A percentile compares a stretch with the other conserved stretches of the same genome.
These are phyloP conservation scores for Rachycentron canadum DNA, from an alignment of 2,797 vertebrate genomes.

Conservation along the genomic window DNA sequence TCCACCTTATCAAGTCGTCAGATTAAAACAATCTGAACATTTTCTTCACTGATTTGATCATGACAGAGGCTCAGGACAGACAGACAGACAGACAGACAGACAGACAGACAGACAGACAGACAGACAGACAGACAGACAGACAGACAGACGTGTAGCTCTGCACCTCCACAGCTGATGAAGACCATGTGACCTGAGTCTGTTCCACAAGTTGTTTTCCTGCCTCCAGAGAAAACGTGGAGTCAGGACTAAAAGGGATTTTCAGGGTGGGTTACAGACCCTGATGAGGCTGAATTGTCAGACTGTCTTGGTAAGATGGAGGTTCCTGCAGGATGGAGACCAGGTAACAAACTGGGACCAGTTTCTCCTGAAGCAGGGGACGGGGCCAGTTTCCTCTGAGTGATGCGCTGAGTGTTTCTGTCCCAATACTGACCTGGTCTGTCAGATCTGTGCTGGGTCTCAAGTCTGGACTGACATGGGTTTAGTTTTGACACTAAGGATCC, in stretches of 20 bases:
- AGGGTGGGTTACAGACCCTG: too few relatives aligned
- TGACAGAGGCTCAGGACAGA: too few relatives aligned
- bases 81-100: neutral
- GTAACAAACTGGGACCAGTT: conserved; percentile 3
- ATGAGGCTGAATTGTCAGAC: too few relatives aligned
- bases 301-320: neutral
- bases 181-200: neutral
- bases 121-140: too few relatives aligned
- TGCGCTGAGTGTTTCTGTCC: neutral
- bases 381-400: neutral
- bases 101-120: conserved; percentile 46
- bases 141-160: too few relatives aligned
- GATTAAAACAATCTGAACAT: too few relatives aligned
- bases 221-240: too few relatives aligned
- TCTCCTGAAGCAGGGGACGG: neutral
- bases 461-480: neutral
- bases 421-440: neutral
- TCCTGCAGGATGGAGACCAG: neutral
- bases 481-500: too few relatives aligned
- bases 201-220: neutral
- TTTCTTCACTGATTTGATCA: too few relatives aligned
- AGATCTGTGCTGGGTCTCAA: too few relatives aligned
- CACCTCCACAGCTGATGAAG: neutral
- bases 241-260: too few relatives aligned
- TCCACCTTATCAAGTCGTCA: too few relatives aligned